Evolutionary conservation across 2,888 invertebrate genomes (phyloP).

Genomic region (Apoda limacodes): DNA sequence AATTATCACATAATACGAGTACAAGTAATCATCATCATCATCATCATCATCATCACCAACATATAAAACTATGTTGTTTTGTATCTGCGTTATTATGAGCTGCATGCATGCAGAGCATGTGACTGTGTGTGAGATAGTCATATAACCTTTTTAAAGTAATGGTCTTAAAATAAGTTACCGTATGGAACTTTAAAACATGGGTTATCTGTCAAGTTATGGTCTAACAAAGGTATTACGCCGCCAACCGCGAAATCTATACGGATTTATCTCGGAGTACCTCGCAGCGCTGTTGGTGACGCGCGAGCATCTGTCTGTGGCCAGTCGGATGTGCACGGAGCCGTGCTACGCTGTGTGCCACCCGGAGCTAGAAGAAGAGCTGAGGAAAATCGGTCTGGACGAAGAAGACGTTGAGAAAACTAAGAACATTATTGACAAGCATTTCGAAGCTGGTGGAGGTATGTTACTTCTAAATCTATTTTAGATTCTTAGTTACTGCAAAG

Average conservation of each 20-base stretch:
- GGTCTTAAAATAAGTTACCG: too few species aligned
- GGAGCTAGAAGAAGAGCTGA: conserved; percentile 33
- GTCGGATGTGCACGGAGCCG: conserved; percentile 29
- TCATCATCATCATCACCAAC: background rate
- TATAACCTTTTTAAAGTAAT: too few species aligned
- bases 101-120: too few species aligned
- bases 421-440: conserved; percentile 29
- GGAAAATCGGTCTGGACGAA: conserved; percentile 28
- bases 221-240: conserved; percentile 78
- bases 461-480: conserved; percentile 1
- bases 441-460: conserved; percentile 29
- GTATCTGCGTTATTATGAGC: background rate
- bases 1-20: too few species aligned
- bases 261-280: conserved; percentile 77
- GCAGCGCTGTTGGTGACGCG: conserved; percentile 74
- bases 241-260: conserved; percentile 73
- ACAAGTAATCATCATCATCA: too few species aligned
- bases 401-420: conserved; percentile 25
- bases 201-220: background rate
- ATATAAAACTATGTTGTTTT: background rate
- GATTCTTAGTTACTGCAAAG: too few species aligned
- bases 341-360: conserved; percentile 28
- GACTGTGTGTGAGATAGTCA: too few species aligned
- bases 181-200: background rate
- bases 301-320: conserved; percentile 58